A percentile compares a stretch with the other conserved stretches of the same genome.
phyloP scores from a whole-genome alignment of 2,888 invertebrate genomes.

The Diarsia brunnea region DNA sequence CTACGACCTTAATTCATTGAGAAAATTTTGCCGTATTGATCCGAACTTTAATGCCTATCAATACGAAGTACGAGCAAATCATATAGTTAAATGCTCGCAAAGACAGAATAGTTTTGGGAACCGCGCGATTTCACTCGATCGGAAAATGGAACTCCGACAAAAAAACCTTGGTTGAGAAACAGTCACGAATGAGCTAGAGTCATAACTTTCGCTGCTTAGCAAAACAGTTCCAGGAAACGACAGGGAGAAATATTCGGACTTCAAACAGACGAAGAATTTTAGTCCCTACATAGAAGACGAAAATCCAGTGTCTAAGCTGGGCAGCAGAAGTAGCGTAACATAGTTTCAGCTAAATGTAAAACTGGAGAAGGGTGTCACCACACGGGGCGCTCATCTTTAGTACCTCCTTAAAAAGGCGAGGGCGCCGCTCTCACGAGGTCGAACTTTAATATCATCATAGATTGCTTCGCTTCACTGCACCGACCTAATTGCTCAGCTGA shows the following conservation, averaged over 20 bases:
- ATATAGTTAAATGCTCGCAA: too few species aligned
- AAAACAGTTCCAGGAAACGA: background rate
- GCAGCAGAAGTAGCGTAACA: background rate
- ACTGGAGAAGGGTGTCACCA: background rate
- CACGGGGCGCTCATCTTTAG: background rate
- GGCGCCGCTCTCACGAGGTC: conserved; percentile 15
- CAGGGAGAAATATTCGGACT: background rate
- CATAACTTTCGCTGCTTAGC: background rate
- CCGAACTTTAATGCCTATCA: too few species aligned
- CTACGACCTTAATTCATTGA: too few species aligned
- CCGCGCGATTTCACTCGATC: background rate
- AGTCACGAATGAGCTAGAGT: background rate
- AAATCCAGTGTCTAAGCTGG: background rate
- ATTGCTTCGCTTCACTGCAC: conserved; percentile 35
- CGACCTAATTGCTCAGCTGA: conserved; percentile 35
- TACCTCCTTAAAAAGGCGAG: conserved; percentile 9
- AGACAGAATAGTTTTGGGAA: background rate
- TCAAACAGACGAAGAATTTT: background rate
- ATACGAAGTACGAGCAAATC: too few species aligned
- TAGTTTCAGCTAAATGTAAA: background rate
- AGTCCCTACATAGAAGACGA: background rate
- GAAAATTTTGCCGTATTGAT: too few species aligned
- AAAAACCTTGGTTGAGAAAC: background rate
- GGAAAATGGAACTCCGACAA: background rate
- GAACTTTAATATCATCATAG: conserved; percentile 17